Percentiles rank a stretch among this genome's conserved stretches.
Conservation (phyloP, 2,888 invertebrate species). For the Dryococelus australis region DNA sequence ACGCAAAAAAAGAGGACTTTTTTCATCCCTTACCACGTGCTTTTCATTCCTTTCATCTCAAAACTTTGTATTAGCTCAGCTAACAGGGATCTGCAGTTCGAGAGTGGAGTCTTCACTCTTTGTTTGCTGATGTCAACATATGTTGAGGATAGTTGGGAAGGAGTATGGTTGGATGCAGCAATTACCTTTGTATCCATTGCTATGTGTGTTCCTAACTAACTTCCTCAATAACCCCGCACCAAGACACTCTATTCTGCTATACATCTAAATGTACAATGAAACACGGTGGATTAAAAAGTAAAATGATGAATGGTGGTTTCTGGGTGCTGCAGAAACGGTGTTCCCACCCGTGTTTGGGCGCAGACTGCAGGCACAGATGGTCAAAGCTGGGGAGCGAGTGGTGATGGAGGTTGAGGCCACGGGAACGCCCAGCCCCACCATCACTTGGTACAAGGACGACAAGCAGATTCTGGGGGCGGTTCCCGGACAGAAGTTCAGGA, state of each 20-base stretch:
- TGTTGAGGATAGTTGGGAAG: too few relatives aligned
- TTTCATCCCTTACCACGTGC: neutral
- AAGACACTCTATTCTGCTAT: too few relatives aligned
- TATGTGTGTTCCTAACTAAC: too few relatives aligned
- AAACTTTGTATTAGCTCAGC: too few relatives aligned
- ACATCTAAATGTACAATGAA: too few relatives aligned
- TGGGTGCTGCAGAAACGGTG: constrained; percentile 68
- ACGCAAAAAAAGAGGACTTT: neutral
- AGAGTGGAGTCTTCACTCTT: too few relatives aligned
- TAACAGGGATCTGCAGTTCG: too few relatives aligned
- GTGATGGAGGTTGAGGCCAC: constrained; percentile 80
- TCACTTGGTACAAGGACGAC: constrained; percentile 79
- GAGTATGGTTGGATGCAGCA: too few relatives aligned
- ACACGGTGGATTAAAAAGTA: neutral
- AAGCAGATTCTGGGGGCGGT: constrained; percentile 65
- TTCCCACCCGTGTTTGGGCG: constrained; percentile 83
- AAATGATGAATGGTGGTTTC: neutral
- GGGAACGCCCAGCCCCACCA: constrained; percentile 77
- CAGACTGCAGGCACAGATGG: constrained; percentile 77
- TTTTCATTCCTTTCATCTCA: too few relatives aligned
- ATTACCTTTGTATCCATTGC: too few relatives aligned
- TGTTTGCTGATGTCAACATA: too few relatives aligned
- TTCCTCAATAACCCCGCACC: too few relatives aligned
- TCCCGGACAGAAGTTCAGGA: constrained; percentile 61
- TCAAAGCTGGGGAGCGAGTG: constrained; percentile 74